phyloP scores from a whole-genome alignment of 2,113 vertebrate species.

The Etia nguti region DNA sequence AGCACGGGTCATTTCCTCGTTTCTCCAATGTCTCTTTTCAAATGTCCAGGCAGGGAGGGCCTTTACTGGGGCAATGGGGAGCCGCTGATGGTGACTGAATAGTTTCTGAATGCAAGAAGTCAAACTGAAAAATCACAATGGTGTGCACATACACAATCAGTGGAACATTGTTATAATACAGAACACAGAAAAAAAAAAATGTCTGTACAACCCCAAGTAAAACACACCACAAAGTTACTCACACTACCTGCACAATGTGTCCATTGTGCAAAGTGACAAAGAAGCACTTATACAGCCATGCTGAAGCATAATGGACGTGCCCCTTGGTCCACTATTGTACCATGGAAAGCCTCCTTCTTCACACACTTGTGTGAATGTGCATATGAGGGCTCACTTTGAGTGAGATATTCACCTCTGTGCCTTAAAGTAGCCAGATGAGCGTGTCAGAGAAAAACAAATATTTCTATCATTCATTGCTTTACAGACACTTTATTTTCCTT shows the following conservation, averaged over 20 bases:
- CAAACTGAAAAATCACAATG: conserved; percentile 13
- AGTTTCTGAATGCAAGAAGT: conserved; percentile 1
- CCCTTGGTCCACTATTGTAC: conserved; percentile 28
- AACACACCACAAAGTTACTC: conserved; percentile 16
- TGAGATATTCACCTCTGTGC: neutral
- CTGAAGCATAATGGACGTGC: conserved; percentile 39
- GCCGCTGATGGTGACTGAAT: neutral
- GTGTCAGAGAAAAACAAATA: neutral
- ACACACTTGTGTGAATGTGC: neutral
- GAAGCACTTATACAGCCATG: conserved; percentile 1
- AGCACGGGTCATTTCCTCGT: conserved; percentile 61
- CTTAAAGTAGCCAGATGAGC: neutral
- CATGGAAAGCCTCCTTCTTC: neutral
- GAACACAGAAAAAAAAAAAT: neutral
- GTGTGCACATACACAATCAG: neutral
- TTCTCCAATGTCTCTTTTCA: conserved; percentile 55
- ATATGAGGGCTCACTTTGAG: neutral
- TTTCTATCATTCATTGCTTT: neutral
- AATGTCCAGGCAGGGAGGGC: conserved; percentile 36
- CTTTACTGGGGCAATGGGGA: conserved; percentile 14
- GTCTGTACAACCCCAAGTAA: neutral
- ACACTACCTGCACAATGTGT: conserved; percentile 6
- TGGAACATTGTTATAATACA: neutral
- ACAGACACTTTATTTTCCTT: neutral
- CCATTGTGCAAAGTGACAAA: conserved; percentile 48